Evolutionary conservation across 2,113 vertebrate species (phyloP).

Genomic region (Paradoxurus hermaphroditus): DNA sequence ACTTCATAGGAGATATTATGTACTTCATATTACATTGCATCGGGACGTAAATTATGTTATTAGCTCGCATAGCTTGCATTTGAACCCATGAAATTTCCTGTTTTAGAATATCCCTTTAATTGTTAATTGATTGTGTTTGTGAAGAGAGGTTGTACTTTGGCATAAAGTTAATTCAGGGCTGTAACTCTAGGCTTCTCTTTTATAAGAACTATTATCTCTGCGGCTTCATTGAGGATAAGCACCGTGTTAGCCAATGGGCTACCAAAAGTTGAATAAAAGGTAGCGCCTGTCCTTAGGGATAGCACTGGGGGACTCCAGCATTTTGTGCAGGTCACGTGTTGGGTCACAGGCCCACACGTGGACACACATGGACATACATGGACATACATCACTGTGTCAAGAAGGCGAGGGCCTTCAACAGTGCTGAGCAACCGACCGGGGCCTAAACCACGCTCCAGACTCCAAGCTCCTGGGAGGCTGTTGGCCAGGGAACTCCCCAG

Average conservation of each 20-base stretch:
- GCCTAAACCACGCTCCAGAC: neutral
- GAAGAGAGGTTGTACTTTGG: neutral
- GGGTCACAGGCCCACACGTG: too few species aligned
- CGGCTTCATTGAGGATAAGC: neutral
- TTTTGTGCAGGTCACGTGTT: neutral
- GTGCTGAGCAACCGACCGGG: accelerated
- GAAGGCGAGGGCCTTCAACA: neutral
- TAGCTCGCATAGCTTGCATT: neutral
- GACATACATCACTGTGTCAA: neutral
- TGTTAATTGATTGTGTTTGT: neutral
- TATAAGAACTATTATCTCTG: neutral
- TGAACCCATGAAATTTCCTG: neutral
- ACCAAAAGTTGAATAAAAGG: neutral
- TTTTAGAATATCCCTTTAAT: neutral
- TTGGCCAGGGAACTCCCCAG: neutral
- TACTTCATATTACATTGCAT: neutral
- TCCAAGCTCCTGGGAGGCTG: neutral
- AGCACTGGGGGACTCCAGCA: neutral
- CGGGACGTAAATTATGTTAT: neutral
- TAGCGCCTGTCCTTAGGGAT: neutral
- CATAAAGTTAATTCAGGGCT: neutral
- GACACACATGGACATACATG: too few species aligned
- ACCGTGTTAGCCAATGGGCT: neutral
- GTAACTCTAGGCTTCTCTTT: neutral
- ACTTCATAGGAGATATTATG: neutral